phyloP scores from a whole-genome alignment of 2,888 invertebrate genomes.

The Syrista parreyssii region DNA sequence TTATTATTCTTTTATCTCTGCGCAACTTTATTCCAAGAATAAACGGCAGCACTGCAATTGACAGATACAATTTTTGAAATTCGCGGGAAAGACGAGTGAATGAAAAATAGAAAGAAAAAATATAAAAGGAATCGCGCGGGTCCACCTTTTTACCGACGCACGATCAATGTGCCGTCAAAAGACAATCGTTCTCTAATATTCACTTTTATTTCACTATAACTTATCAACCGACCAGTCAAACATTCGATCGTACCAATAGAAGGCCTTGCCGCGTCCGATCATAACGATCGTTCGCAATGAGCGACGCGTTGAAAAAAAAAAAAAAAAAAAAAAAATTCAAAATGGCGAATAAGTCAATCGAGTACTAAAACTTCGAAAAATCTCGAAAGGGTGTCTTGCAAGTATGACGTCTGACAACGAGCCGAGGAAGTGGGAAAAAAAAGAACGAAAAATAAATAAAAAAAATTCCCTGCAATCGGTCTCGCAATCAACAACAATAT shows the following conservation, averaged over 20 bases:
- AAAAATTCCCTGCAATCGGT: background rate
- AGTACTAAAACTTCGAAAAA: background rate
- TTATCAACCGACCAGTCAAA: background rate
- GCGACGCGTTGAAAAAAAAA: background rate
- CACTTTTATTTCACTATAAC: background rate
- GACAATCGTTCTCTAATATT: background rate
- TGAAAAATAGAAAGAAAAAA: background rate
- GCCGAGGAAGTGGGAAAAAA: background rate
- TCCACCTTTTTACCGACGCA: background rate
- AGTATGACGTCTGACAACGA: background rate
- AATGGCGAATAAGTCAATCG: background rate
- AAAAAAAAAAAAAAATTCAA: background rate
- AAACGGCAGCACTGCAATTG: background rate
- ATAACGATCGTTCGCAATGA: background rate
- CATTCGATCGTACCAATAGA: background rate
- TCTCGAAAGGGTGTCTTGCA: background rate
- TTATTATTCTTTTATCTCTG: slow-evolving; percentile 41
- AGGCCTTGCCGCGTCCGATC: background rate
- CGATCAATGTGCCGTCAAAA: background rate
- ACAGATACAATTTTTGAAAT: slow-evolving; percentile 15
- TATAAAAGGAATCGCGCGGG: background rate
- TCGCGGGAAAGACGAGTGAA: background rate
- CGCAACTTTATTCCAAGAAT: background rate
- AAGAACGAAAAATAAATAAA: background rate
- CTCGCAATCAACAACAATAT: slow-evolving; percentile 11